Conservation (phyloP, 64 coral and sea anemone genomes). For the Montipora efflorescens region DNA sequence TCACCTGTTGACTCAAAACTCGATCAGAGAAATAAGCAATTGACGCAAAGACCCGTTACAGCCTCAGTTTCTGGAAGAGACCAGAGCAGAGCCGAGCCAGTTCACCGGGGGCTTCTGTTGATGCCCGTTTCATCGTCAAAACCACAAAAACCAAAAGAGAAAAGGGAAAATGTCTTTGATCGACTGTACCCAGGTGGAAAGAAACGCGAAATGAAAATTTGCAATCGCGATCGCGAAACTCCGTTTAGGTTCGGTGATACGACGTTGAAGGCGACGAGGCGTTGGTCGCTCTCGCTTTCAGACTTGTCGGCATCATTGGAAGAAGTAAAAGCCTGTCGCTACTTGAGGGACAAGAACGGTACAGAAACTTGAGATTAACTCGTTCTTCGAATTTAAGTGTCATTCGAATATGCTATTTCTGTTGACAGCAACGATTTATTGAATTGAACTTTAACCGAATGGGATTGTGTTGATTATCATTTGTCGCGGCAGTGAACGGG, state of each 20-base stretch:
- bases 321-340: slow-evolving; percentile 67
- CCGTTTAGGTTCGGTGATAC: not conserved
- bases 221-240: not conserved
- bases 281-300: slow-evolving; percentile 74
- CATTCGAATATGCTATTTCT: not conserved
- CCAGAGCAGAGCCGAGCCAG: not conserved
- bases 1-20: not conserved
- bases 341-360: slow-evolving; percentile 58
- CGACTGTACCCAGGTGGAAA: slow-evolving; percentile 43
- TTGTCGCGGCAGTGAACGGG: too few relatives aligned
- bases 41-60: too few relatives aligned
- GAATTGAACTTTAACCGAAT: too few relatives aligned
- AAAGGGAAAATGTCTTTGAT: slow-evolving; percentile 27
- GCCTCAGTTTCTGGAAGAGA: not conserved
- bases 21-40: not conserved
- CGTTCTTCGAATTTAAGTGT: not conserved
- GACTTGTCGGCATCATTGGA: slow-evolving; percentile 78
- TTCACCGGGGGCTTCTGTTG: slow-evolving; percentile 51
- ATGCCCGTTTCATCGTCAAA: slow-evolving; percentile 48
- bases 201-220: slow-evolving; percentile 5
- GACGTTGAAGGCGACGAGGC: not conserved
- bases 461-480: too few relatives aligned
- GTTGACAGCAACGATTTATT: too few relatives aligned
- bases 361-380: not conserved
- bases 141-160: slow-evolving; percentile 36